A percentile compares a stretch with the other conserved stretches of the same genome.
These are phyloP conservation scores for Miltochrista miniata DNA, from an alignment of 2,888 invertebrate species.

Conservation along the genomic window DNA sequence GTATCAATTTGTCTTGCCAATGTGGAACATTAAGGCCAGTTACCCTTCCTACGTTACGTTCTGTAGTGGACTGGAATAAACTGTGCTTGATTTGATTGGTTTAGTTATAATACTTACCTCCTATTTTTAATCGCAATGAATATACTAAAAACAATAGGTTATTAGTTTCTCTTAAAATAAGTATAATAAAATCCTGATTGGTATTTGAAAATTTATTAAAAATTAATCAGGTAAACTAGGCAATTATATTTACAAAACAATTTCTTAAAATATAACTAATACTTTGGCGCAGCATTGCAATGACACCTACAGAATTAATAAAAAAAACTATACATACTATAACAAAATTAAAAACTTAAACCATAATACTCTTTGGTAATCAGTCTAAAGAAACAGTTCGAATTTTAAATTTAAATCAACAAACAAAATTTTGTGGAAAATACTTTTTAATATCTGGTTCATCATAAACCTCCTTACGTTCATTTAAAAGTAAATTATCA, in stretches of 20 bases:
- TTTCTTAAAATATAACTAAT: constrained; percentile 42
- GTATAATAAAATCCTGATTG: not conserved
- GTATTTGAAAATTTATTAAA: constrained; percentile 11
- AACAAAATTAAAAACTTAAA: constrained; percentile 49
- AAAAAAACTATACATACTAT: constrained; percentile 43
- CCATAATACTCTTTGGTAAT: constrained; percentile 68
- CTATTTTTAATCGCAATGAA: too few species aligned
- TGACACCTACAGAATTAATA: constrained; percentile 17
- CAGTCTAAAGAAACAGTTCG: constrained; percentile 58
- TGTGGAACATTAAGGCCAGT: too few species aligned
- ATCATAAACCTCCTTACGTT: constrained; percentile 46
- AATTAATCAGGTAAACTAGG: constrained; percentile 18
- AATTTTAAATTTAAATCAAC: constrained; percentile 49
- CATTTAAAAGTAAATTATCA: constrained; percentile 37
- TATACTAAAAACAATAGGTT: not conserved
- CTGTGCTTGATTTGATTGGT: too few species aligned
- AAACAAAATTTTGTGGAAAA: constrained; percentile 62
- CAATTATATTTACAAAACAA: constrained; percentile 63
- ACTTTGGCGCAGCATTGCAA: constrained; percentile 50
- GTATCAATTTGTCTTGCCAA: too few species aligned
- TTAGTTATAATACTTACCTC: too few species aligned
- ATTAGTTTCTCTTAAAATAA: not conserved
- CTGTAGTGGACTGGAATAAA: too few species aligned
- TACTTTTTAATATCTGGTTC: constrained; percentile 60
- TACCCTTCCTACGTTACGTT: too few species aligned